Evolutionary conservation across 2,113 vertebrate genomes (phyloP), one percentile per base, ranked within the genome.

Genomic region (Canis aureus): DNA sequence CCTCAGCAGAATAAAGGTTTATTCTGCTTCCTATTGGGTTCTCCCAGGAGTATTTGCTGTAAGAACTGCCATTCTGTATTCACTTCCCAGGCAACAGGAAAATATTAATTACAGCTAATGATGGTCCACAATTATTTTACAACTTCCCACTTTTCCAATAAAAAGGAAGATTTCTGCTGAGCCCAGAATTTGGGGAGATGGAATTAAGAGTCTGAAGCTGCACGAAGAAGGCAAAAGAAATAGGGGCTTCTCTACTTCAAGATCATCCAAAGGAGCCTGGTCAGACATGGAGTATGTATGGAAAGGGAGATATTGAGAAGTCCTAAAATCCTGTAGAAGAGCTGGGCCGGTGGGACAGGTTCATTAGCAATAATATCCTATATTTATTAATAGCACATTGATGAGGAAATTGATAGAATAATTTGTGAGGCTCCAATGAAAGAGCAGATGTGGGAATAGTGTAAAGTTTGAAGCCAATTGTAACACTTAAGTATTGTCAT

Each of bases 341-440:
- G 43, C 23, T 10, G 15, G 51, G 6, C 11, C 53, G 25, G 5
- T 10, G 16, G 19, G 11, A n/a, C 32, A 85, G 12, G 2, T 85
- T 83, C 19, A 25, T 88, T 12, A 43, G 19, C 23, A 90, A 88
- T 73, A 66, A 85, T 22, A 3, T 49, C 78, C 76, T 73, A 22
- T 69, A 32, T 59, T 78, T 94, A 25, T 83, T 69, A 95, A 81
- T 15, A 60, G 12, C 9, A 84, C 22, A 81, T 3, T 22, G 49
- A 59, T 85, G 49, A 94, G 6, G 38, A 89, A 89, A 89, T 67
- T 9, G 43, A 97, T 87, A 78, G 29, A 93, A 81, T n/a, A 69
- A 8, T 71, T 67, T 80, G 8, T 64, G 62, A 97, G 29, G 8
- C 16, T 38, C 43, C 32, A 93, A n/a, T 89, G 53, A 93, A 22